phyloP scores from a whole-genome alignment of 2,888 invertebrate genomes.

The Lithophane semibrunnea region DNA sequence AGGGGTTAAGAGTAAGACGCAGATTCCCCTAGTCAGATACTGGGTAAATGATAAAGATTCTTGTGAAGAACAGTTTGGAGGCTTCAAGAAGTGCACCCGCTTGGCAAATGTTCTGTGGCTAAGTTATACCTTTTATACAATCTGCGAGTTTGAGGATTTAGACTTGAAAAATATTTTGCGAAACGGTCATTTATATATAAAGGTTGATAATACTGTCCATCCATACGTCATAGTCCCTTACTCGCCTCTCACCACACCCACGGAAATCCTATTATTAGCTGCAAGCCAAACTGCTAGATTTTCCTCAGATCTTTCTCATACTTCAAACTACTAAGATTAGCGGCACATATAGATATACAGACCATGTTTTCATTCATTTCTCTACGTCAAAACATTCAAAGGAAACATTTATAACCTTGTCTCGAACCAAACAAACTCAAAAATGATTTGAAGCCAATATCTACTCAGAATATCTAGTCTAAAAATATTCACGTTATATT shows the following conservation, averaged over 20 bases:
- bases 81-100: not conserved
- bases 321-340: constrained; percentile 33
- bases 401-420: constrained; percentile 49
- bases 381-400: constrained; percentile 40
- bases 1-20: no score
- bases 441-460: constrained; percentile 56
- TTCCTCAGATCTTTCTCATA: constrained; percentile 39
- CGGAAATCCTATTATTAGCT: constrained; percentile 53
- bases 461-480: constrained; percentile 44
- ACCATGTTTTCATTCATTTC: constrained; percentile 37
- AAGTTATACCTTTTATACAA: not conserved
- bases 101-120: not conserved
- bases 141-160: not conserved
- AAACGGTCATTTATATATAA: constrained; percentile 14
- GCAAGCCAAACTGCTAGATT: constrained; percentile 24
- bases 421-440: constrained; percentile 51
- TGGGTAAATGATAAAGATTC: not conserved
- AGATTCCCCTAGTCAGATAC: not conserved
- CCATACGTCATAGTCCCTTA: constrained; percentile 38
- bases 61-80: not conserved
- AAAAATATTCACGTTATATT: constrained; percentile 52
- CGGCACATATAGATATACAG: constrained; percentile 17
- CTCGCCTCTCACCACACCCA: constrained; percentile 48
- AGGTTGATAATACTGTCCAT: constrained; percentile 22
- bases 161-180: not conserved